Evolutionary conservation across 2,888 invertebrate genomes (phyloP).

Genomic region (Plutella xylostella): DNA sequence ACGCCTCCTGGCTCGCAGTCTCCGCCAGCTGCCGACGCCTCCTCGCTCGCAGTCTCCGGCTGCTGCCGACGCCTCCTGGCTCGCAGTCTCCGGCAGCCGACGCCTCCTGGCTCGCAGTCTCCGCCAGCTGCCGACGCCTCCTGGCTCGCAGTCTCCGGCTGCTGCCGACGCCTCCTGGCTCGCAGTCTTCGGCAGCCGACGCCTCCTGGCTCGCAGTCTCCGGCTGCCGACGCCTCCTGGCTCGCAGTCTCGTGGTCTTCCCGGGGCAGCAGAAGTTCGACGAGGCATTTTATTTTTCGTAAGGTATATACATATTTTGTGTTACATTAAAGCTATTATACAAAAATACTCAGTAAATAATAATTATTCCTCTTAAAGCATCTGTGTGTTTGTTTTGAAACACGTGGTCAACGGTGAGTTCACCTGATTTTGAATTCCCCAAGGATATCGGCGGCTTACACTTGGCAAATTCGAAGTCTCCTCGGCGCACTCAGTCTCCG

Average conservation of each 20-base stretch:
- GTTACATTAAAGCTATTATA: too few relatives aligned
- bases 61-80: neutral
- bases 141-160: neutral
- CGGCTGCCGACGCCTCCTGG: neutral
- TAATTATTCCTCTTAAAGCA: too few relatives aligned
- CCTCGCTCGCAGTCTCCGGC: neutral
- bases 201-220: neutral
- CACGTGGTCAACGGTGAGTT: too few relatives aligned
- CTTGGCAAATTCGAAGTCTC: neutral
- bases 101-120: neutral
- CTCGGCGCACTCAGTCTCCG: neutral
- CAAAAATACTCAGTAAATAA: too few relatives aligned
- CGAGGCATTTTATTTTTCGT: too few relatives aligned
- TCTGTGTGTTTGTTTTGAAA: too few relatives aligned
- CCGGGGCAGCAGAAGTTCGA: neutral
- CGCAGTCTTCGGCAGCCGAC: neutral
- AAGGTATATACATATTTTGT: too few relatives aligned
- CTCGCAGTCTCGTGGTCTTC: neutral
- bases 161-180: neutral
- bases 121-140: neutral
- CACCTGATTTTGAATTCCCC: too few relatives aligned
- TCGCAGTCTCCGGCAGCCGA: neutral
- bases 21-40: neutral
- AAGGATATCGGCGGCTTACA: too few relatives aligned
- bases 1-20: neutral